Evolutionary conservation across 2,113 vertebrate genomes (phyloP).

Genomic region (Shinisaurus crocodilurus): DNA sequence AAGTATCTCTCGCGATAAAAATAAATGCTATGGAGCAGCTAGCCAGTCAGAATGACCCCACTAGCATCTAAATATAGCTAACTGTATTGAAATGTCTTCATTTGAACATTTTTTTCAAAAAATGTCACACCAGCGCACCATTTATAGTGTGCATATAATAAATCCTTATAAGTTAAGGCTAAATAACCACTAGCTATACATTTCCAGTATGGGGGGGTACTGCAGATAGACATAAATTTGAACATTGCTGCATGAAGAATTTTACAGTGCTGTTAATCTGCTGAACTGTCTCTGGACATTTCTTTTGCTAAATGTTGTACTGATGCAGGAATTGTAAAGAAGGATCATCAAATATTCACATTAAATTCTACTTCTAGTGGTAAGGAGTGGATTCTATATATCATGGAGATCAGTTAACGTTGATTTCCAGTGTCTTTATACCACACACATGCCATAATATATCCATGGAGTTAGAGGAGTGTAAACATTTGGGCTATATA

Average conservation of each 20-base stretch:
- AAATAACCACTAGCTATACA: conserved; percentile 33
- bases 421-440: background rate
- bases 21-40: conserved; percentile 46
- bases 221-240: background rate
- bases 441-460: background rate
- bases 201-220: background rate
- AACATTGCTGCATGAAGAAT: background rate
- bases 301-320: background rate
- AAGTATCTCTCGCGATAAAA: conserved; percentile 38
- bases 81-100: conserved; percentile 66
- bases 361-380: background rate
- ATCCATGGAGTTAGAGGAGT: background rate
- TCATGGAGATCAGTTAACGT: background rate
- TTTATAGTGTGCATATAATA: conserved; percentile 35
- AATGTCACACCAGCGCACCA: conserved; percentile 33
- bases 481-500: background rate
- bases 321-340: background rate
- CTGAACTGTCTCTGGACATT: background rate
- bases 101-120: conserved; percentile 45
- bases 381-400: background rate
- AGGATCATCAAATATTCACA: background rate
- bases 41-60: conserved; percentile 67
- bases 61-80: conserved; percentile 70
- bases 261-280: background rate
- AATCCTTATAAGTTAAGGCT: background rate